Percentiles rank a stretch among this genome's conserved stretches.
phyloP scores from a whole-genome alignment of 2,113 vertebrate genomes.

The Pterocles burchelli region DNA sequence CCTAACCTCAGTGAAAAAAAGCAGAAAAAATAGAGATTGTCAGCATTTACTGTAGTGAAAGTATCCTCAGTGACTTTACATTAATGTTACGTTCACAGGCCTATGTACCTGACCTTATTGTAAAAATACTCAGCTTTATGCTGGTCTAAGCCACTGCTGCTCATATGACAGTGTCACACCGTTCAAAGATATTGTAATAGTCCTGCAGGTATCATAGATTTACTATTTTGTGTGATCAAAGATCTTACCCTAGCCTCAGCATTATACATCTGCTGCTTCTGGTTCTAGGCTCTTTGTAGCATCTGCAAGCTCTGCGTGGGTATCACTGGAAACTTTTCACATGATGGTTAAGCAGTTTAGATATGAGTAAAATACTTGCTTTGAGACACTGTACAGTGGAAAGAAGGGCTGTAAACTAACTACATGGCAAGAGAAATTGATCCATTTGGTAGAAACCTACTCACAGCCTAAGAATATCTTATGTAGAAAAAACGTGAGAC shows the following conservation, averaged over 20 bases:
- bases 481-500: not conserved
- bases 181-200: not conserved
- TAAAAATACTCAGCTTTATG: not conserved
- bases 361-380: not conserved
- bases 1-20: not conserved
- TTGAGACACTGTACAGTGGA: not conserved
- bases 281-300: not conserved
- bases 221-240: not conserved
- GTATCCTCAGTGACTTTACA: not conserved
- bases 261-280: not conserved
- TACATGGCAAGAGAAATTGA: not conserved
- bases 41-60: not conserved
- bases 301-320: not conserved
- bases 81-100: not conserved
- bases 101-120: not conserved
- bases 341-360: not conserved
- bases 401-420: not conserved
- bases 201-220: not conserved
- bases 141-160: not conserved
- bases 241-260: not conserved
- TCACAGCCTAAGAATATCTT: not conserved
- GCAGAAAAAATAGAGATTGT: not conserved
- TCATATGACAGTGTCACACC: not conserved
- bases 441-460: not conserved
- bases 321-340: not conserved